Percentiles rank a stretch among this genome's conserved stretches.
Conservation (phyloP, 2,113 vertebrate genomes). For the Heterocephalus glaber region DNA sequence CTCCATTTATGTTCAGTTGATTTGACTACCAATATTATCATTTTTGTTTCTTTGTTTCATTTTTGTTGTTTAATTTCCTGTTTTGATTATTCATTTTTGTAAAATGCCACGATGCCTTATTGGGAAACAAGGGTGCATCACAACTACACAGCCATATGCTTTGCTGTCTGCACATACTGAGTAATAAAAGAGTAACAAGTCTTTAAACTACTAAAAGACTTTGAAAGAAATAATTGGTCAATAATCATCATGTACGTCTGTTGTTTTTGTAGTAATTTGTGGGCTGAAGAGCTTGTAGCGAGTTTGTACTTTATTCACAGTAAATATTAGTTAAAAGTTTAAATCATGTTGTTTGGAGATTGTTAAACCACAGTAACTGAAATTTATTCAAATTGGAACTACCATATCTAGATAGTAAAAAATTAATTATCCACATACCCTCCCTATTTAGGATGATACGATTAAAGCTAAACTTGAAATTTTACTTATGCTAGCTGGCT, state of each 20-base stretch:
- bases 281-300: not conserved
- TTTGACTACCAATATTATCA: not conserved
- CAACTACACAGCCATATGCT: not conserved
- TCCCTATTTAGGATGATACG: not conserved
- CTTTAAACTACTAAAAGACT: not conserved
- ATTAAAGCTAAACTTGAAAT: not conserved
- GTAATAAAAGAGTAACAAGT: not conserved
- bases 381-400: not conserved
- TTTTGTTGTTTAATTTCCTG: not conserved
- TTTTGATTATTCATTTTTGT: not conserved
- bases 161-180: not conserved
- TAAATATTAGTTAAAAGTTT: not conserved
- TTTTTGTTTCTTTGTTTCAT: not conserved
- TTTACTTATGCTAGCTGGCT: not conserved
- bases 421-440: not conserved
- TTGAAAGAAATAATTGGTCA: not conserved
- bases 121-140: not conserved
- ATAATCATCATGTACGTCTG: not conserved
- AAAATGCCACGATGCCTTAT: not conserved
- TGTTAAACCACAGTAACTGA: not conserved
- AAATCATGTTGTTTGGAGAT: not conserved
- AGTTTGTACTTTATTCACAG: not conserved
- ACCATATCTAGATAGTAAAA: not conserved
- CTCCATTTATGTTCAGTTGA: not conserved
- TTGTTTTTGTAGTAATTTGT: constrained; percentile 10